Percentiles rank a stretch among this genome's conserved stretches.
Conservation (phyloP, 2,888 invertebrate genomes). For the Xiphydria camelus region DNA sequence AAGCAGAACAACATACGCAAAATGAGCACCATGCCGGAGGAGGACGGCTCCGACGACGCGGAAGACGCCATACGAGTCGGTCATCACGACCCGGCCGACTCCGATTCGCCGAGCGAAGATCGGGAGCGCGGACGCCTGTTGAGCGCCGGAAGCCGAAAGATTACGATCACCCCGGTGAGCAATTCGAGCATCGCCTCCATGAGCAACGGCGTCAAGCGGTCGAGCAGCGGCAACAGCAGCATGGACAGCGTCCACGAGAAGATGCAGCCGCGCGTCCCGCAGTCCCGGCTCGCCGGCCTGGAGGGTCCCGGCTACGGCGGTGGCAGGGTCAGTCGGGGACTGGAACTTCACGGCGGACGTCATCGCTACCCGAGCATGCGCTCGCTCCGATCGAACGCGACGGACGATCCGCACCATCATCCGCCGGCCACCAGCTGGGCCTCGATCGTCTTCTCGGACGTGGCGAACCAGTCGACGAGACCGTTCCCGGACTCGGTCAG, state of each 20-base stretch:
- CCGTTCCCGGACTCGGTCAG: slow-evolving; percentile 70
- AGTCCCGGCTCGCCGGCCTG: slow-evolving; percentile 11
- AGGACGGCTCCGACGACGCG: slow-evolving; percentile 45
- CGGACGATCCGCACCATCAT: slow-evolving; percentile 31
- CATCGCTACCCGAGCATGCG: slow-evolving; percentile 46
- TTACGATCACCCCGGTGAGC: slow-evolving; percentile 20
- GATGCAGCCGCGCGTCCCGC: slow-evolving; percentile 9
- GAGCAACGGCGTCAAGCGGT: slow-evolving; percentile 29
- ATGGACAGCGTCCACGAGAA: slow-evolving; percentile 41
- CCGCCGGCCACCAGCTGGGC: slow-evolving; percentile 44
- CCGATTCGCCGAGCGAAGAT: slow-evolving; percentile 43
- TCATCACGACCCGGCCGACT: slow-evolving; percentile 24
- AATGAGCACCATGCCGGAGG: slow-evolving; percentile 52
- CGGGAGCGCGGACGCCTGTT: slow-evolving; percentile 40
- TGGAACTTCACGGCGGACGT: slow-evolving; percentile 26
- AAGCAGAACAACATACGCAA: slow-evolving; percentile 36
- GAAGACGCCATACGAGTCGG: slow-evolving; percentile 25
- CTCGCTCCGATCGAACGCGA: slow-evolving; percentile 42
- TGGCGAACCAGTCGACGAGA: slow-evolving; percentile 60
- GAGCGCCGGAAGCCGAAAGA: slow-evolving; percentile 23
- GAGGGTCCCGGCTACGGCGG: slow-evolving; percentile 22
- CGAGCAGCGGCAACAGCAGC: slow-evolving; percentile 37
- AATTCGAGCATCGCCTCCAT: slow-evolving; percentile 12
- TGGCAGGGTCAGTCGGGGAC: slow-evolving; percentile 16
- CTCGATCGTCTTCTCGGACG: slow-evolving; percentile 66